Evolutionary conservation across 2,113 vertebrate genomes (phyloP), one percentile per base, ranked within the genome.

Genomic region (Athene noctua): DNA sequence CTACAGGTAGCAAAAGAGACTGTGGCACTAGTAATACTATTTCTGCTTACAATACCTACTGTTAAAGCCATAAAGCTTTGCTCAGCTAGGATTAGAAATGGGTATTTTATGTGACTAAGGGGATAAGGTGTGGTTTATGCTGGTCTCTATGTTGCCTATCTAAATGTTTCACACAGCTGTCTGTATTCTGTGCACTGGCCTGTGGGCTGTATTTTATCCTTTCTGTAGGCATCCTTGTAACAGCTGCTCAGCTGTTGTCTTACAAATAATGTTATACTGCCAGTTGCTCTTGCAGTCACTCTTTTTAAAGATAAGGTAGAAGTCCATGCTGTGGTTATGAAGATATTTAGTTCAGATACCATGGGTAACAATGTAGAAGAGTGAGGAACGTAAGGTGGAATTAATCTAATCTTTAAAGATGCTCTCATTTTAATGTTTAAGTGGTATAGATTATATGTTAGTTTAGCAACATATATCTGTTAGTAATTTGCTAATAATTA

Each of bases 91-190:
- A 95, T 90, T 93, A 92, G 78, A 83, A 93, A 68, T 47, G 27
- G 66, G 4, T 83, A 65, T 90, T 90, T 95, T 68, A 70, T 86
- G 75, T 92, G 93, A 77, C 90, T 81, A 55, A 92, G 46, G 52
- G 58, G 70, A 81, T 92, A 74, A 73, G 73, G 59, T 81, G 47
- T 74, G 77, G 73, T 59, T 96, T 92, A 30, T 34, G 8, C 80
- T 40, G 23, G 23, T 87, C 23, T 77, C 36, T 57, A 0, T 34
- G 26, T 44, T 85, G 66, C 34, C 66, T 80, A 2, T 65, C 26
- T 65, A 15, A 51, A 12, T 2, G 26, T 78, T 92, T 91, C 62
- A 61, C 0, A 0, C 38, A 26, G 25, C 23, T 72, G 5, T 46
- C 38, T 74, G 47, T 87, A 8, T 84, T 58, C 36, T 51, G 25